Conservation (phyloP, 2,888 invertebrate genomes). For the Lagria hirta region DNA sequence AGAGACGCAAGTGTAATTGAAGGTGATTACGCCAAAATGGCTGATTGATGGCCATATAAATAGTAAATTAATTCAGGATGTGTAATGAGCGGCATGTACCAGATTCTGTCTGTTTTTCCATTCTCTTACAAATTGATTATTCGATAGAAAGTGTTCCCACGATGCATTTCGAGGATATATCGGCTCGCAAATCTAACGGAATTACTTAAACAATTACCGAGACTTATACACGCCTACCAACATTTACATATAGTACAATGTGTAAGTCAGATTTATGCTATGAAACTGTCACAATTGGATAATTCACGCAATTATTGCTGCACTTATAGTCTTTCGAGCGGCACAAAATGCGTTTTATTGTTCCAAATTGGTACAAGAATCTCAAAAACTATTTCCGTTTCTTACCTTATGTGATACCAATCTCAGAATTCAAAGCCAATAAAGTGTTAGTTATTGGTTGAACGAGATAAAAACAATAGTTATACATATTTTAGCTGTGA, state of each 20-base stretch:
- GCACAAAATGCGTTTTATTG: no score
- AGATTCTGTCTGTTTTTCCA: conserved; percentile 26
- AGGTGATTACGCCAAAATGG: conserved; percentile 17
- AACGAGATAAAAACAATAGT: no score
- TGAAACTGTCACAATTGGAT: no score
- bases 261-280: conserved; percentile 34
- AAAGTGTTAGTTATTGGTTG: no score
- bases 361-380: no score
- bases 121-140: conserved; percentile 35
- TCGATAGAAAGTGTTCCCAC: conserved; percentile 44
- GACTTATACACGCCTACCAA: conserved; percentile 44
- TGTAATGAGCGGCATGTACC: conserved; percentile 20
- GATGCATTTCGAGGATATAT: conserved; percentile 36
- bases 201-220: conserved; percentile 42
- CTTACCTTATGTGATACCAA: no score
- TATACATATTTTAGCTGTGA: no score
- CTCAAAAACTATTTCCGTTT: no score
- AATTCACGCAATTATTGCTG: no score
- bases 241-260: conserved; percentile 39
- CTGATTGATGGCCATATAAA: conserved; percentile 23
- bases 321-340: no score
- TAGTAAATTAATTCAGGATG: conserved; percentile 18
- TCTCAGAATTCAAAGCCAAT: no score
- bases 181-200: conserved; percentile 36
- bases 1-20: conserved; percentile 14